These are phyloP conservation scores for Saturnia pavonia DNA, from an alignment of 2,888 invertebrate genomes.

Conservation along the genomic window DNA sequence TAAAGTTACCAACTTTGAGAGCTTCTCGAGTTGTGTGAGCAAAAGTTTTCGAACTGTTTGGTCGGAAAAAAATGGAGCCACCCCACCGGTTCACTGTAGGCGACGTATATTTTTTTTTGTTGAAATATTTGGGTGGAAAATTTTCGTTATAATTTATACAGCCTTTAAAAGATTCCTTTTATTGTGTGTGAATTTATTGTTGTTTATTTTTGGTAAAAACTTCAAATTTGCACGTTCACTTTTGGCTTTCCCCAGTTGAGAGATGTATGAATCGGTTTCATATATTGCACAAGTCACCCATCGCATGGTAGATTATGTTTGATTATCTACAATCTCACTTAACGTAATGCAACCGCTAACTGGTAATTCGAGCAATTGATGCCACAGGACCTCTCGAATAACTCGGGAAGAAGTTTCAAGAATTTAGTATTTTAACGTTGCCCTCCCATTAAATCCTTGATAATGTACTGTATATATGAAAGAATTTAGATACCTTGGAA, in stretches of 20 bases:
- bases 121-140: conserved; percentile 10
- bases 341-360: neutral
- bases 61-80: conserved; percentile 5
- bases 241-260: neutral
- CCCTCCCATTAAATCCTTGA: too few relatives aligned
- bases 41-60: conserved; percentile 5
- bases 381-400: too few relatives aligned
- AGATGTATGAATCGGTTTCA: neutral
- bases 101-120: conserved; percentile 1
- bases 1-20: neutral
- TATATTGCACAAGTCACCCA: neutral
- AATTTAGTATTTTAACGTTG: too few relatives aligned
- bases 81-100: neutral
- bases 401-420: too few relatives aligned
- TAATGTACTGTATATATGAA: too few relatives aligned
- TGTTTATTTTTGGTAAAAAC: neutral
- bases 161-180: neutral
- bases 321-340: neutral
- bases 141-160: neutral
- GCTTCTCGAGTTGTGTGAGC: conserved; percentile 6
- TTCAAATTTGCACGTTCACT: neutral
- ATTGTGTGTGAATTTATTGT: conserved; percentile 3
- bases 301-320: neutral
- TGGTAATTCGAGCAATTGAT: too few relatives aligned
- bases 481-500: too few relatives aligned